Percentiles rank a stretch among this genome's conserved stretches.
Evolutionary conservation across 2,797 vertebrate species (phyloP).

Genomic region (Synaphobranchus kaupii): DNA sequence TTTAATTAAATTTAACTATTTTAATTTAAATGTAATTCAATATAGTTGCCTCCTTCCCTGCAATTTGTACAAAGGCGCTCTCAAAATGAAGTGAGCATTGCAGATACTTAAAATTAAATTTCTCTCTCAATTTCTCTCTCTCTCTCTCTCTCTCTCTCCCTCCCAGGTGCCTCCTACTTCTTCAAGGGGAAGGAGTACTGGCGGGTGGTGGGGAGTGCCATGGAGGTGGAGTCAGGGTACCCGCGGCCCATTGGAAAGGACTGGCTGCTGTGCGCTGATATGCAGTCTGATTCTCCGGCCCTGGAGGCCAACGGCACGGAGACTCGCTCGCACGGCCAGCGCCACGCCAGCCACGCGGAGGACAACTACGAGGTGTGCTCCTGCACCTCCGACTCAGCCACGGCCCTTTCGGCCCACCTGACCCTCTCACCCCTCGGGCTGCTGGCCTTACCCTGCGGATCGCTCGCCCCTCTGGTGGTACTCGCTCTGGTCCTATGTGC

Average conservation of each 20-base stretch:
- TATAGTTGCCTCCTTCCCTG: background rate
- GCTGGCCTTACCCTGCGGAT: slow-evolving; percentile 36
- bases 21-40: background rate
- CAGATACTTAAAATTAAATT: background rate
- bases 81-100: background rate
- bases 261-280: slow-evolving; percentile 89
- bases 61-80: background rate
- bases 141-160: slow-evolving; percentile 14
- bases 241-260: slow-evolving; percentile 85
- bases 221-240: slow-evolving; percentile 82
- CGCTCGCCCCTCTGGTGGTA: slow-evolving; percentile 59
- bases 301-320: slow-evolving; percentile 66
- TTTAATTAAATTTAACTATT: background rate
- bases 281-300: slow-evolving; percentile 75
- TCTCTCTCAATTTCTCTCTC: background rate
- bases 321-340: slow-evolving; percentile 71
- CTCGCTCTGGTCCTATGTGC: slow-evolving; percentile 48
- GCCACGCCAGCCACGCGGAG: slow-evolving; percentile 75
- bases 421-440: slow-evolving; percentile 59
- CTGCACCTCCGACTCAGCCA: slow-evolving; percentile 79
- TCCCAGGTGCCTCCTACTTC: slow-evolving; percentile 88
- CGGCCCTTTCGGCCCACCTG: slow-evolving; percentile 47
- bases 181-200: slow-evolving; percentile 94
- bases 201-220: slow-evolving; percentile 82
- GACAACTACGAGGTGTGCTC: slow-evolving; percentile 90